Evolutionary conservation across 1,140 invertebrate species (phyloP).

Genomic region (Hypsibius dujardini): DNA sequence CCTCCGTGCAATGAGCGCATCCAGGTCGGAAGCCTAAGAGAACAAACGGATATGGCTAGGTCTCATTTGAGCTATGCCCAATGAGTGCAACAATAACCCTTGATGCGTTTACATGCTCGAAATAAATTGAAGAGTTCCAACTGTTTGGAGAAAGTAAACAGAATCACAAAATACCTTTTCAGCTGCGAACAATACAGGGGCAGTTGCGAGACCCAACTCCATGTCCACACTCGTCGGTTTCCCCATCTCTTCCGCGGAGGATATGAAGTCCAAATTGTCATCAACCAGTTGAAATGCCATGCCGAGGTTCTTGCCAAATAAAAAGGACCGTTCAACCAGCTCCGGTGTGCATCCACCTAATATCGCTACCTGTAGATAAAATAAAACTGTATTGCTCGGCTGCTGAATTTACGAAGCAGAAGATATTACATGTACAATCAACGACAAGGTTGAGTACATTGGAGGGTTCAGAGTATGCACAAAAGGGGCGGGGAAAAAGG

Average conservation of each 20-base stretch:
- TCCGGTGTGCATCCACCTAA: constrained; percentile 60
- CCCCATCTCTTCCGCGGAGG: constrained; percentile 73
- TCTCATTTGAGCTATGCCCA: too few relatives aligned
- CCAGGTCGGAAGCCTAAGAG: constrained; percentile 73
- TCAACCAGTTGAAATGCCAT: constrained; percentile 84
- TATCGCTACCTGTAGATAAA: constrained; percentile 58
- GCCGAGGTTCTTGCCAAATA: constrained; percentile 88
- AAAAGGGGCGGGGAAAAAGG: too few relatives aligned
- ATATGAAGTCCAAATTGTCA: constrained; percentile 90
- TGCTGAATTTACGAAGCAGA: constrained; percentile 13
- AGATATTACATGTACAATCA: too few relatives aligned
- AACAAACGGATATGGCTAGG: too few relatives aligned
- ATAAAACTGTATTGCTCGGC: too few relatives aligned
- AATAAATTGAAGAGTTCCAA: too few relatives aligned
- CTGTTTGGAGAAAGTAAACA: constrained; percentile 17
- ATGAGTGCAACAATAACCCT: too few relatives aligned
- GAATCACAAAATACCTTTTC: constrained; percentile 50
- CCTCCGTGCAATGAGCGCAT: constrained; percentile 85
- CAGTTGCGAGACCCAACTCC: constrained; percentile 76
- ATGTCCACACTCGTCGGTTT: constrained; percentile 90
- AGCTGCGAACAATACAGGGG: constrained; percentile 76
- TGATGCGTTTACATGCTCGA: too few relatives aligned
- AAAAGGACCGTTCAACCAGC: constrained; percentile 63
- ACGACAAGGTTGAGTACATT: too few relatives aligned
- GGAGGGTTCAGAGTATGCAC: too few relatives aligned